A percentile compares a stretch with the other conserved stretches of the same genome.
Evolutionary conservation across 2,113 vertebrate species (phyloP).

Genomic region (Burhinus bistriatus): DNA sequence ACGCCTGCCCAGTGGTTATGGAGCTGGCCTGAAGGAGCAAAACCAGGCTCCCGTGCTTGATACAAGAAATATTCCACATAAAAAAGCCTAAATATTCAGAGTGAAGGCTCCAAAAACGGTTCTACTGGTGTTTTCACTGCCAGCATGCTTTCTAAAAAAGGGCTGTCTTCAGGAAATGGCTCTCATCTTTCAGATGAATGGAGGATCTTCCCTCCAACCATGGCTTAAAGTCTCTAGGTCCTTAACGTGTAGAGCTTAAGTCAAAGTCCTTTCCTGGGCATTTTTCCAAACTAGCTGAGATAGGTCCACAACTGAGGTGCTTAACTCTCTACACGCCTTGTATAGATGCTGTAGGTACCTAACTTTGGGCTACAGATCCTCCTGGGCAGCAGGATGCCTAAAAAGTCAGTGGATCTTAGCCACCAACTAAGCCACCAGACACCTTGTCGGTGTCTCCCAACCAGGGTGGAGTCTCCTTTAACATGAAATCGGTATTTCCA

Average conservation of each 20-base stretch:
- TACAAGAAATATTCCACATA: background rate
- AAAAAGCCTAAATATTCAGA: background rate
- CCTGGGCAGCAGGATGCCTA: background rate
- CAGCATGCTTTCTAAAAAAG: background rate
- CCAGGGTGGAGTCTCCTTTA: background rate
- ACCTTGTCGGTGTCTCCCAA: background rate
- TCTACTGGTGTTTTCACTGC: background rate
- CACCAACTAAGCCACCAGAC: background rate
- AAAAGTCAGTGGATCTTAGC: background rate
- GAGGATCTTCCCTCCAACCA: background rate
- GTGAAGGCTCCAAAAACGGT: background rate
- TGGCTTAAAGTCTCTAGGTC: background rate
- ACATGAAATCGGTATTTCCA: background rate
- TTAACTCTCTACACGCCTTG: accelerated
- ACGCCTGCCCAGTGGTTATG: background rate
- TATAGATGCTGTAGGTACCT: background rate
- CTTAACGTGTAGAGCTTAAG: background rate
- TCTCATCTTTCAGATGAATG: background rate
- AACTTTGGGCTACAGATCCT: background rate
- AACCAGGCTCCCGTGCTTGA: background rate
- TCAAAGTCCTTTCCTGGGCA: background rate
- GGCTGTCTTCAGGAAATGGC: background rate
- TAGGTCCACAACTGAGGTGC: background rate
- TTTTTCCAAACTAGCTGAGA: background rate
- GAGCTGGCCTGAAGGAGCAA: background rate